Conservation (phyloP, 2,113 vertebrate species). For the Pelobates fuscus region DNA sequence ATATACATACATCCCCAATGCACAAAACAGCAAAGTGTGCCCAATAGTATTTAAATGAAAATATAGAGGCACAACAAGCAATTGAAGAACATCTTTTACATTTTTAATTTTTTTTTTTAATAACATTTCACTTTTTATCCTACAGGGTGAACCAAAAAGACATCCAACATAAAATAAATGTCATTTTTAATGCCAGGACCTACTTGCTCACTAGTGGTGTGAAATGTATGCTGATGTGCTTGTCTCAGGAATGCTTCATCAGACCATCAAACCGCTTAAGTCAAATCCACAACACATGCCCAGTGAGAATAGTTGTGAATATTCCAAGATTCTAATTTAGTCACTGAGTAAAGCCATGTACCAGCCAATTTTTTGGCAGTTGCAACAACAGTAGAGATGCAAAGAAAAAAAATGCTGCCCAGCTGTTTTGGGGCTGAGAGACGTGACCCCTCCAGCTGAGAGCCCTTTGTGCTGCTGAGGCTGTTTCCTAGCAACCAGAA, state of each 20-base stretch:
- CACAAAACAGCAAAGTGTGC: too few species aligned
- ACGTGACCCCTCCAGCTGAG: conserved; percentile 85
- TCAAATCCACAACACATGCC: background rate
- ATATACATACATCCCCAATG: too few species aligned
- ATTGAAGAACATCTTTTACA: too few species aligned
- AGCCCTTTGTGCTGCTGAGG: conserved; percentile 88
- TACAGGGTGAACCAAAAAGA: too few species aligned
- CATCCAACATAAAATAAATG: too few species aligned
- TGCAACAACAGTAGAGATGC: conserved; percentile 66
- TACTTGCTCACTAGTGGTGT: too few species aligned
- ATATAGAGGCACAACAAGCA: too few species aligned
- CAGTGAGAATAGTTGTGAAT: background rate
- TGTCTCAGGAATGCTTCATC: background rate
- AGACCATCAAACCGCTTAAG: background rate
- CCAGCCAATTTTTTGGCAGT: conserved; percentile 46
- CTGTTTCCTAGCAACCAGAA: conserved; percentile 92
- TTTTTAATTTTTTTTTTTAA: too few species aligned
- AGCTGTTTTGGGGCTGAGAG: conserved; percentile 77
- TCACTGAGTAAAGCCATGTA: conserved; percentile 5
- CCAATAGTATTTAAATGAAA: too few species aligned
- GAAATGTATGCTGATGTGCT: too few species aligned
- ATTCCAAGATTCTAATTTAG: conserved; percentile 18
- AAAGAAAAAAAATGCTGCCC: conserved; percentile 72
- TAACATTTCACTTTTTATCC: too few species aligned
- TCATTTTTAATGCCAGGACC: too few species aligned